A percentile compares a stretch with the other conserved stretches of the same genome.
These are phyloP conservation scores for Perdita meconis DNA, from an alignment of 2,888 invertebrate genomes.

Conservation along the genomic window DNA sequence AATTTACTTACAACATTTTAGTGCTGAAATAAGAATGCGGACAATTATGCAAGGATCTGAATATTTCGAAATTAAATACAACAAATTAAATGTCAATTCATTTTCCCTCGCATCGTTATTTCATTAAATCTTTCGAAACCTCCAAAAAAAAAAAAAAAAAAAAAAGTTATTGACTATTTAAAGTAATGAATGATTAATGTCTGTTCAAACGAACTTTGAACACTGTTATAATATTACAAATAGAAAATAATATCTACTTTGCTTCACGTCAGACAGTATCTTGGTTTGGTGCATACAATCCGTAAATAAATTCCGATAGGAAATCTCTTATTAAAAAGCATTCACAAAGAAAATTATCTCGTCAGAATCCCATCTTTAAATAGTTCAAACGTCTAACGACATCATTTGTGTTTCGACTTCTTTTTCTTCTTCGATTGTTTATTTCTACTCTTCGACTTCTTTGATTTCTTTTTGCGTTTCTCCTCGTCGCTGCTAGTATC, in stretches of 20 bases:
- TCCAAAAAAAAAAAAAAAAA: too few species aligned
- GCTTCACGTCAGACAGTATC: constrained; percentile 46
- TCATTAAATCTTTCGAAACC: constrained; percentile 23
- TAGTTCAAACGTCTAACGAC: constrained; percentile 58
- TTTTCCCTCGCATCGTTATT: constrained; percentile 23
- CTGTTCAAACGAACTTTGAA: constrained; percentile 52
- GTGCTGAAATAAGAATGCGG: constrained; percentile 55
- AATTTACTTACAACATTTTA: constrained; percentile 65
- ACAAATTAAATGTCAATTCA: constrained; percentile 34
- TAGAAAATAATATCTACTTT: constrained; percentile 55
- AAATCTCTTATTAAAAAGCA: constrained; percentile 51
- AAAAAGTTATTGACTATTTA: constrained; percentile 37
- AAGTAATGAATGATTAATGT: constrained; percentile 64
- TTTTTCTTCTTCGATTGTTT: constrained; percentile 90
- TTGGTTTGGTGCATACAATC: constrained; percentile 42
- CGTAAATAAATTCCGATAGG: constrained; percentile 44
- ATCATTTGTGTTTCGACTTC: constrained; percentile 87
- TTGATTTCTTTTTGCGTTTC: constrained; percentile 87
- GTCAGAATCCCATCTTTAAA: constrained; percentile 42
- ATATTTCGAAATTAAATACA: constrained; percentile 53
- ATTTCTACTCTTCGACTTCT: constrained; percentile 89
- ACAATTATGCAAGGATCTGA: constrained; percentile 67
- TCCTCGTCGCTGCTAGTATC: constrained; percentile 88
- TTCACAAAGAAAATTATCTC: constrained; percentile 53
- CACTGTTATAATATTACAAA: constrained; percentile 40